Conservation (phyloP, 2,113 vertebrate genomes). For the Laterallus jamaicensis region DNA sequence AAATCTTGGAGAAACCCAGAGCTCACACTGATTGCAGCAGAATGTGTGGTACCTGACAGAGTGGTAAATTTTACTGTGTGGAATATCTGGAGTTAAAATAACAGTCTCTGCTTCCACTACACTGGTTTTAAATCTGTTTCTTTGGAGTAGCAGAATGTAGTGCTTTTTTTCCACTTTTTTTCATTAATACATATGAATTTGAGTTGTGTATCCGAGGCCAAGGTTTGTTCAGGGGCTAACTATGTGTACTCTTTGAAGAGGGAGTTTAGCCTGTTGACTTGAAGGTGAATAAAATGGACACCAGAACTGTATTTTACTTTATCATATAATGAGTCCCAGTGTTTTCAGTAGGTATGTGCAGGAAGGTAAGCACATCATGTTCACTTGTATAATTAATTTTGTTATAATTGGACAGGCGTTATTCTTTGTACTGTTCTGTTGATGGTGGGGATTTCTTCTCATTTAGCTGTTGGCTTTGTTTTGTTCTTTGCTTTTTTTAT, state of each 20-base stretch:
- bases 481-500: rapidly evolving
- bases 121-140: background rate
- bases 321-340: rapidly evolving
- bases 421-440: background rate
- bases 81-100: background rate
- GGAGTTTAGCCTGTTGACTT: background rate
- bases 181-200: background rate
- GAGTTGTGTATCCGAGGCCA: background rate
- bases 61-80: background rate
- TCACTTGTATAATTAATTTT: background rate
- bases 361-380: background rate
- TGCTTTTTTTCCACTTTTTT: background rate
- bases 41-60: background rate
- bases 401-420: background rate
- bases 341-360: background rate
- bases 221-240: background rate
- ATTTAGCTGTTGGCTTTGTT: background rate
- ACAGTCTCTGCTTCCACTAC: background rate
- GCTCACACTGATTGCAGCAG: rapidly evolving
- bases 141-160: background rate
- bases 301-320: background rate
- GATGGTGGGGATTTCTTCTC: rapidly evolving
- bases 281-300: background rate
- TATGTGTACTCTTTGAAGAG: background rate
- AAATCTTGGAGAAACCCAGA: background rate